A percentile compares a stretch with the other conserved stretches of the same genome.
phyloP scores from a whole-genome alignment of 1,140 invertebrate genomes.

The Drosophila willistoni region DNA sequence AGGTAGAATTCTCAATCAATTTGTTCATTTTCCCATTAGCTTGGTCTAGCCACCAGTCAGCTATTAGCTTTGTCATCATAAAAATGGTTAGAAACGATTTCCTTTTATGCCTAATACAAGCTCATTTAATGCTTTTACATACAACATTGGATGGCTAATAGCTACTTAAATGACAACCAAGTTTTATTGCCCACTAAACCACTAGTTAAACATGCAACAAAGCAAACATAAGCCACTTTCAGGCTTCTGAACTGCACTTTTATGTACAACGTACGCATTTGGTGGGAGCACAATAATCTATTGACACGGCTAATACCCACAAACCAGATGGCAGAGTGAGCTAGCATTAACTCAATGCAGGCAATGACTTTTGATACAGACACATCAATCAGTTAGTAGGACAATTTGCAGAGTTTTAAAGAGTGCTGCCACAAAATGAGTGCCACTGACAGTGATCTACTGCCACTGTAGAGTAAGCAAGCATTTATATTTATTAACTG shows the following conservation, averaged over 20 bases:
- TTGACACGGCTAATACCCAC: constrained; percentile 12
- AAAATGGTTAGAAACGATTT: constrained; percentile 23
- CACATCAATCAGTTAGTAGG: constrained; percentile 35
- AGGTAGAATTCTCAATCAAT: not conserved
- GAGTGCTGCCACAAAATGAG: constrained; percentile 14
- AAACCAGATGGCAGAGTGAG: too few species aligned
- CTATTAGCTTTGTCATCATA: not conserved
- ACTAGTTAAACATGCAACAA: constrained; percentile 55
- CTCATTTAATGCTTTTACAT: constrained; percentile 12
- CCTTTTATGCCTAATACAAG: constrained; percentile 4
- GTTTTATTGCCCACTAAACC: constrained; percentile 50
- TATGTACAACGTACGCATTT: not conserved
- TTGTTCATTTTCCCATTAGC: not conserved
- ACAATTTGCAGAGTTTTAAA: constrained; percentile 35
- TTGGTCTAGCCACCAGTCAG: not conserved
- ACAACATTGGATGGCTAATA: constrained; percentile 23
- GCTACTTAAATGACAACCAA: constrained; percentile 40
- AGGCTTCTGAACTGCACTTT: constrained; percentile 10
- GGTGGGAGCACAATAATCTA: constrained; percentile 18
- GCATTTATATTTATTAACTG: constrained; percentile 75
- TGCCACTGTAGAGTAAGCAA: constrained; percentile 27
- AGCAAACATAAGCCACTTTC: constrained; percentile 49
- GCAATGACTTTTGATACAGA: constrained; percentile 31
- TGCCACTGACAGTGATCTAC: constrained; percentile 56
- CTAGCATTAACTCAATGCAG: constrained; percentile 6